Base-by-base conservation (phyloP, 2,888 invertebrate genomes). In the Trissonchulus latispiculum region DNA sequence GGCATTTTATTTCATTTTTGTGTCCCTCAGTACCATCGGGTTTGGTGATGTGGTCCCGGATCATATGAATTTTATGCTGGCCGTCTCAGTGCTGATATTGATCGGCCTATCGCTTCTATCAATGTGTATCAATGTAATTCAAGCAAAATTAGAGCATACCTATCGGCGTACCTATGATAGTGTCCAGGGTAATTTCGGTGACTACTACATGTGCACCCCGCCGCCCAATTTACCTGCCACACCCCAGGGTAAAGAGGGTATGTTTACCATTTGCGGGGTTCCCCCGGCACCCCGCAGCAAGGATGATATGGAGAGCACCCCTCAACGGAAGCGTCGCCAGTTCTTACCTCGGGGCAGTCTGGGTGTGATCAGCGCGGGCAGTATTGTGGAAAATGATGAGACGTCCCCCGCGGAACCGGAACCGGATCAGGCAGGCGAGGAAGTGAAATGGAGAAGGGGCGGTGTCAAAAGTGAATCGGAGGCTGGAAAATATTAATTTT, bases 71-170 rank as follows among this genome's bases (percentile, higher is more conserved):
- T 64, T 32, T 33, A 64, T 64, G 35, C 31, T 64, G 32, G 32
- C 31, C 8, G 66, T 28, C 8, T 29, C 66, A 32, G 35, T 64
- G 31, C 28, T 64, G 32, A 64, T 64, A 15, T n/a, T 64, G 31
- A 64, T 64, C 28, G 66, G 66, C n/a, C 66, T 64, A n/a, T 64
- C 66, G 31, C 66, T 64, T 8, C 18, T 64, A 18, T 32, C 32
- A 8, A 64, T 64, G 66, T 64, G 66, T 28, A 64, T 64, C 66
- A 64, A 64, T 64, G 66, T 64, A n/a, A 32, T 29, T 28, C 66
- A 64, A 28, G 66, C 66, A 15, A 29, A 33, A 33, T 33, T 64
- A 28, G 66, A 64, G 66, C 32, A 33, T 18, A 32, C 66, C 31
- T 64, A 64, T n/a, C 66, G 66, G 8, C 8, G 8, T 8, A 48